These are phyloP conservation scores for Athripsodes cinereus DNA, from an alignment of 2,888 invertebrate species.

Conservation along the genomic window DNA sequence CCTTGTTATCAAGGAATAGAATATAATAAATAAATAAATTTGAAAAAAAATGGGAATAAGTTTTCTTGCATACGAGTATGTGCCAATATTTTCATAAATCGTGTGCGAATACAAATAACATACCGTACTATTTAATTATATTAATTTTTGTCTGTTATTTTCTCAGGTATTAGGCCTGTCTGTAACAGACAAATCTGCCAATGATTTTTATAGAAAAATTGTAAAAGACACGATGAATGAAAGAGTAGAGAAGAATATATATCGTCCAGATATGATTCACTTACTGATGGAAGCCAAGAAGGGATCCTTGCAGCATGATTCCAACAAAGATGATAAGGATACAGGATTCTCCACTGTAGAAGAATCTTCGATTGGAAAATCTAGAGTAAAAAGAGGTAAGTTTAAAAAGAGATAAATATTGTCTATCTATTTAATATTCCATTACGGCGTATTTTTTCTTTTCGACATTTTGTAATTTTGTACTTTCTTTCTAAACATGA, in stretches of 20 bases:
- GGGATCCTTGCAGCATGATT: slow-evolving; percentile 32
- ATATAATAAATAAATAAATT: too few species aligned
- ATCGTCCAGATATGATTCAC: slow-evolving; percentile 50
- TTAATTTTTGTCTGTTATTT: background rate
- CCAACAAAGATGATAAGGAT: slow-evolving; percentile 30
- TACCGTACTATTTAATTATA: too few species aligned
- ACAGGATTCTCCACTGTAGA: slow-evolving; percentile 41
- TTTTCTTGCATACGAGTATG: too few species aligned
- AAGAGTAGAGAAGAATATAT: slow-evolving; percentile 35
- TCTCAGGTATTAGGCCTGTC: background rate
- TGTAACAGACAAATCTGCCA: background rate
- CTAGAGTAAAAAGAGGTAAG: slow-evolving; percentile 32
- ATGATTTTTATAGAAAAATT: slow-evolving; percentile 27
- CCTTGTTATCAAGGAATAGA: too few species aligned
- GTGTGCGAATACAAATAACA: too few species aligned
- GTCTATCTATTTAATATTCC: too few species aligned
- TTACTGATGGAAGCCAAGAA: slow-evolving; percentile 49
- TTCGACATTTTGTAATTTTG: too few species aligned
- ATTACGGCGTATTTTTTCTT: too few species aligned
- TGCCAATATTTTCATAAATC: too few species aligned
- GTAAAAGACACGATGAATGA: slow-evolving; percentile 38
- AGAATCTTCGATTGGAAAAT: slow-evolving; percentile 37
- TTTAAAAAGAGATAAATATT: background rate
- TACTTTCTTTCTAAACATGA: too few species aligned
- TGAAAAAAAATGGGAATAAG: too few species aligned